These are phyloP conservation scores for Drosophila vallismaia DNA, from an alignment of 2,888 invertebrate genomes.

Conservation along the genomic window DNA sequence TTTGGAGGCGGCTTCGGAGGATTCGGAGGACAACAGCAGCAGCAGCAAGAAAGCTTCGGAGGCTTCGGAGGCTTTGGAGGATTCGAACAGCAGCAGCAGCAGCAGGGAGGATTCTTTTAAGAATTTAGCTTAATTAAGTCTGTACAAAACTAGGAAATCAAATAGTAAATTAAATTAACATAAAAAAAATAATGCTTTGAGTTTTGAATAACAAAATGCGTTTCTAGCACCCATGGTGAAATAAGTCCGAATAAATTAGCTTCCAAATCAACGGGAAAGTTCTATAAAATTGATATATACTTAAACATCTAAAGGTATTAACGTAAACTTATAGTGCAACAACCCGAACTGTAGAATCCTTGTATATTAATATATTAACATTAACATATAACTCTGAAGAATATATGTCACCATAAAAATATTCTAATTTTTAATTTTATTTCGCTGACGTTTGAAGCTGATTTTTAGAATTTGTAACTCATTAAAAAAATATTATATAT, in stretches of 20 bases:
- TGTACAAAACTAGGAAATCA: not conserved
- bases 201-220: not conserved
- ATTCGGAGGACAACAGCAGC: constrained; percentile 14
- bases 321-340: too few relatives aligned
- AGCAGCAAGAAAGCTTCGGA: constrained; percentile 11
- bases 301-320: too few relatives aligned
- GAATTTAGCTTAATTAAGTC: not conserved
- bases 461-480: not conserved
- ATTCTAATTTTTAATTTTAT: not conserved
- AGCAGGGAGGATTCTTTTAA: constrained; percentile 29
- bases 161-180: constrained; percentile 3
- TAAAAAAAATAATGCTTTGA: not conserved
- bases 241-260: not conserved
- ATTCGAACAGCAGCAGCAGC: constrained; percentile 31
- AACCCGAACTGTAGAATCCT: too few relatives aligned
- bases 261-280: not conserved
- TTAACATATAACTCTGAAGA: too few relatives aligned
- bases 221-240: not conserved
- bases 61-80: constrained; percentile 7
- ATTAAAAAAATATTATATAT: not conserved
- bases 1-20: constrained; percentile 21
- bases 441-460: not conserved
- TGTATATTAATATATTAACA: too few relatives aligned
- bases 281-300: not conserved
- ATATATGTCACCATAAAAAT: not conserved